phyloP scores from a whole-genome alignment of 2,797 vertebrate species.

The Microhierax caerulescens region DNA sequence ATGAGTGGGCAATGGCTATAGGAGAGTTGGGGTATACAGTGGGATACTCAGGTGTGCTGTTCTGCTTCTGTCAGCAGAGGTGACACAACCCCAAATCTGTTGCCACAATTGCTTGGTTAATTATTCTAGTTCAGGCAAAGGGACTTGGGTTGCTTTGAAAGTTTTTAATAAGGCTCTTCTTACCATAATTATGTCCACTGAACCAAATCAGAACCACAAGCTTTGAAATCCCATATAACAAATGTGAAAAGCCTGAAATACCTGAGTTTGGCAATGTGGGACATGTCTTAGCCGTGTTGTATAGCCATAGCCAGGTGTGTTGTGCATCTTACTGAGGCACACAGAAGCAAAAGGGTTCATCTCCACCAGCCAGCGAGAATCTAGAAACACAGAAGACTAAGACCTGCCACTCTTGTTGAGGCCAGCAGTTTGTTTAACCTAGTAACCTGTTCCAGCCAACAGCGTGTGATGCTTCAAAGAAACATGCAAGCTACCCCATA shows the following conservation, averaged over 20 bases:
- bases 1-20: background rate
- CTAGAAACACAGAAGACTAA: background rate
- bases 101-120: background rate
- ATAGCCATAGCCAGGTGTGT: background rate
- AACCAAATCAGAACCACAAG: background rate
- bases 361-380: background rate
- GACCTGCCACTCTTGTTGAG: background rate
- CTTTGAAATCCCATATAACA: background rate
- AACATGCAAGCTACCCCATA: background rate
- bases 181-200: background rate
- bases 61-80: background rate
- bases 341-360: rapidly evolving
- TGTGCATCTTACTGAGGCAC: background rate
- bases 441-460: background rate
- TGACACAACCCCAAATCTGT: background rate
- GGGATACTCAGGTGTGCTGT: rapidly evolving
- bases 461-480: background rate
- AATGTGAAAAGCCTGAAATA: background rate
- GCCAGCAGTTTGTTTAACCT: background rate
- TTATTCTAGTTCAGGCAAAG: background rate
- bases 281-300: background rate
- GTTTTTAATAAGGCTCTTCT: background rate
- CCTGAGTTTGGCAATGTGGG: background rate
- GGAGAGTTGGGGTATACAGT: too few relatives aligned
- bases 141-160: background rate